Evolutionary conservation across 2,888 invertebrate species (phyloP).

Genomic region (Imbricaverruca yamaguchii): DNA sequence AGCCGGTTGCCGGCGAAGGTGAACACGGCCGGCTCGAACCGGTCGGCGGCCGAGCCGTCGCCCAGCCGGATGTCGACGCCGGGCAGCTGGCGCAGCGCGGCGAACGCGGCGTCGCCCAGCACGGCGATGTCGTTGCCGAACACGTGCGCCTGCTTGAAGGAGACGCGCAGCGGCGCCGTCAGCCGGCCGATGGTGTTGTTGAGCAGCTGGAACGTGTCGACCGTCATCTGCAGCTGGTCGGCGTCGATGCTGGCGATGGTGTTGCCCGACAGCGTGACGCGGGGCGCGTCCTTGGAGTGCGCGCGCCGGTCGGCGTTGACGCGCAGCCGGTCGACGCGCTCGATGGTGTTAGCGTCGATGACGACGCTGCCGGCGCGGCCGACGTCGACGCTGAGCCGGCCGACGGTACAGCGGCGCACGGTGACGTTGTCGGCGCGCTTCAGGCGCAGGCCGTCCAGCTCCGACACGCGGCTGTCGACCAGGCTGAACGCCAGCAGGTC

Average conservation of each 20-base stretch:
- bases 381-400: not conserved
- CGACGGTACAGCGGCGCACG: not conserved
- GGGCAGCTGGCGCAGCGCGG: not conserved
- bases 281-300: not conserved
- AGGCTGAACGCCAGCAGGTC: not conserved
- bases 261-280: not conserved
- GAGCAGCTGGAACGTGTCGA: not conserved
- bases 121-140: not conserved
- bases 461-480: not conserved
- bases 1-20: not conserved
- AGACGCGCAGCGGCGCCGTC: not conserved
- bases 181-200: not conserved
- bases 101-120: not conserved
- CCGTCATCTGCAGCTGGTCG: not conserved
- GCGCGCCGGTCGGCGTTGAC: not conserved
- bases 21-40: not conserved
- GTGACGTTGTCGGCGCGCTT: not conserved
- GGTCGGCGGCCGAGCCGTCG: not conserved
- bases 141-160: not conserved
- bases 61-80: not conserved
- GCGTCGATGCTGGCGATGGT: not conserved
- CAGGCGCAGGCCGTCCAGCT: not conserved
- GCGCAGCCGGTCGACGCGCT: not conserved
- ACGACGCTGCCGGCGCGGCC: not conserved
- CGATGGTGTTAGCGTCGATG: not conserved